phyloP scores from a whole-genome alignment of 1,140 invertebrate genomes.

The Saccostrea echinata region DNA sequence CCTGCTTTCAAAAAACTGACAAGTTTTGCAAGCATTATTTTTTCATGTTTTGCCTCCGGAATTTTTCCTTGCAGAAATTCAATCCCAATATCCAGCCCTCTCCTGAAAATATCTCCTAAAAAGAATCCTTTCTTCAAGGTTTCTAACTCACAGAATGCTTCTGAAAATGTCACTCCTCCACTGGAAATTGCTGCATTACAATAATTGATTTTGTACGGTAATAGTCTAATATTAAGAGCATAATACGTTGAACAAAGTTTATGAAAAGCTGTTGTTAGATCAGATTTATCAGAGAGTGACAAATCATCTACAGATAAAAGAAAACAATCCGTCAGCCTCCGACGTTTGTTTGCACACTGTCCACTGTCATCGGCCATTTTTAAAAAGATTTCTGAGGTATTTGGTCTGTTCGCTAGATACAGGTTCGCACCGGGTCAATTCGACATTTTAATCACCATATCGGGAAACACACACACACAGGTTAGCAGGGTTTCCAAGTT shows the following conservation, averaged over 20 bases:
- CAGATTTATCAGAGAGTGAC: no score
- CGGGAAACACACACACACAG: no score
- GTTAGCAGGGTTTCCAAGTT: no score
- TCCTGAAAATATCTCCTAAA: conserved; percentile 9
- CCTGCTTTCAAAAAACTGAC: not conserved
- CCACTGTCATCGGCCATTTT: no score
- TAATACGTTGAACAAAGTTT: not conserved
- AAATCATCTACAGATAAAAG: no score
- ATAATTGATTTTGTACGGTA: conserved; percentile 1
- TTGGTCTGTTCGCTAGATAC: no score
- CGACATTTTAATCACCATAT: no score
- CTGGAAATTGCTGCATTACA: not conserved
- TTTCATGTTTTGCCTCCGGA: not conserved
- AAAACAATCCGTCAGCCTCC: no score
- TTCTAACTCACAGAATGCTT: not conserved
- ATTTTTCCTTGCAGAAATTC: not conserved
- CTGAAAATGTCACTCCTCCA: not conserved
- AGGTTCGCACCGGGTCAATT: no score
- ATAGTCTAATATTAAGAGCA: not conserved
- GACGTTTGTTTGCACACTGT: no score
- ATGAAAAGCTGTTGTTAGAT: conserved; percentile 9
- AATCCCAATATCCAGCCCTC: conserved; percentile 15
- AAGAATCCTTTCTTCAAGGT: not conserved
- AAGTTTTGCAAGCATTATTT: not conserved
- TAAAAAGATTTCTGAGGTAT: no score